These are phyloP conservation scores for Mercenaria mercenaria DNA, from an alignment of 1,140 invertebrate genomes.

Conservation along the genomic window DNA sequence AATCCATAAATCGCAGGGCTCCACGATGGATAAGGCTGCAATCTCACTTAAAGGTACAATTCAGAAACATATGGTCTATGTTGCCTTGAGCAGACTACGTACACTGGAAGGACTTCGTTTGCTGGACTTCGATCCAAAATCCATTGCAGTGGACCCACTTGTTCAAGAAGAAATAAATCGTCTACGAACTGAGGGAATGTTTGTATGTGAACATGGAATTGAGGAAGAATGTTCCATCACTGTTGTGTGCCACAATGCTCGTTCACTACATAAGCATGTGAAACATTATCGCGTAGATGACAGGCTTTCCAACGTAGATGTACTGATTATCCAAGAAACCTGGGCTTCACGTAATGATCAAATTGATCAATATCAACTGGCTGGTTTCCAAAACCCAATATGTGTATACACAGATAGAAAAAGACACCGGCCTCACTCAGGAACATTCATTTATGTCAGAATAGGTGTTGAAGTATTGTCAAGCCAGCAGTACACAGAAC, in stretches of 20 bases:
- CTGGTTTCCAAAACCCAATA: neutral
- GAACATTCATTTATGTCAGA: slow-evolving; percentile 52
- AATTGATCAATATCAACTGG: neutral
- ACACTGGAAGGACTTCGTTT: slow-evolving; percentile 32
- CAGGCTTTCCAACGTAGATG: slow-evolving; percentile 4
- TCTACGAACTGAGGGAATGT: neutral
- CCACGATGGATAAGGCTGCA: slow-evolving; percentile 38
- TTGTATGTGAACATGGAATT: neutral
- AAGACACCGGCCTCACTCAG: slow-evolving; percentile 24
- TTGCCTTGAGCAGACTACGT: slow-evolving; percentile 52
- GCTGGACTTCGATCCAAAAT: slow-evolving; percentile 47
- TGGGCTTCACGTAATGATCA: slow-evolving; percentile 9
- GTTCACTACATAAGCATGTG: slow-evolving; percentile 44
- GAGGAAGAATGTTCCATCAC: neutral
- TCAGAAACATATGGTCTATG: slow-evolving; percentile 59
- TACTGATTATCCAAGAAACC: slow-evolving; percentile 38
- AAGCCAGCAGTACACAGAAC: slow-evolving; percentile 22
- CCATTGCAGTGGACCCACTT: slow-evolving; percentile 25
- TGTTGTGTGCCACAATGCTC: slow-evolving; percentile 24
- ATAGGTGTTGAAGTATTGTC: neutral
- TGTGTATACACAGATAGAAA: neutral
- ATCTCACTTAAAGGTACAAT: slow-evolving; percentile 39
- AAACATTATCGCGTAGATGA: slow-evolving; percentile 2
- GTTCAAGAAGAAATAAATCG: slow-evolving; percentile 40
- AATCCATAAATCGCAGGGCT: slow-evolving; percentile 58